Evolutionary conservation across 2,797 vertebrate genomes (phyloP).

Genomic region (Microctenopoma stevenorrisi): DNA sequence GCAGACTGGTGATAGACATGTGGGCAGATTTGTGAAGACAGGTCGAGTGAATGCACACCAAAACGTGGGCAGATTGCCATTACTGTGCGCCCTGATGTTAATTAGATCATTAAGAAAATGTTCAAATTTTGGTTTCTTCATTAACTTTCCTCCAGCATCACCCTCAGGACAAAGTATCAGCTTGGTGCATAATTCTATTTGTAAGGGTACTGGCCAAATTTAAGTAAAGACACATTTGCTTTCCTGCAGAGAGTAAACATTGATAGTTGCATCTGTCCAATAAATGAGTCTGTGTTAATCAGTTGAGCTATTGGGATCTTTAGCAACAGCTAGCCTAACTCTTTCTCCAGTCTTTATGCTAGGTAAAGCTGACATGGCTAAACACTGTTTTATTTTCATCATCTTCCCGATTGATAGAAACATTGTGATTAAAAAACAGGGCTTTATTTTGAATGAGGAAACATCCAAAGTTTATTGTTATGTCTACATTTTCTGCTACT

Average conservation of each 20-base stretch:
- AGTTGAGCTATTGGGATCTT: not conserved
- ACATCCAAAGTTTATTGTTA: slow-evolving; percentile 14
- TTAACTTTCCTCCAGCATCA: slow-evolving; percentile 21
- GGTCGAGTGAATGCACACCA: not conserved
- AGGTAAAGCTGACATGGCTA: not conserved
- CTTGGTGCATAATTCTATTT: not conserved
- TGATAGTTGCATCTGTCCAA: not conserved
- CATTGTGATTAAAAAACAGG: not conserved
- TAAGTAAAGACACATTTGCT: not conserved
- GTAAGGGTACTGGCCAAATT: not conserved
- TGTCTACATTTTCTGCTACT: slow-evolving; percentile 27
- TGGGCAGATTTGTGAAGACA: not conserved
- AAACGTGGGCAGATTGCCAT: slow-evolving; percentile 13
- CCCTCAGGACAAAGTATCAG: slow-evolving; percentile 24
- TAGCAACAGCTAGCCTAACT: no score
- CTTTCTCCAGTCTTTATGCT: not conserved
- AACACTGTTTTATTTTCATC: not conserved
- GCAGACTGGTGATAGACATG: not conserved
- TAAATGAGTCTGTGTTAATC: not conserved
- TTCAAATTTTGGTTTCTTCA: not conserved
- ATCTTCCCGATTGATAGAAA: not conserved
- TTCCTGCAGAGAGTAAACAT: not conserved
- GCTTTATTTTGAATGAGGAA: slow-evolving; percentile 8
- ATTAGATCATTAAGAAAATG: slow-evolving; percentile 13
- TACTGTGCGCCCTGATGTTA: slow-evolving; percentile 8